A percentile compares a stretch with the other conserved stretches of the same genome.
These are phyloP conservation scores for Coreoperca whiteheadi DNA, from an alignment of 2,113 vertebrate species.

Conservation along the genomic window DNA sequence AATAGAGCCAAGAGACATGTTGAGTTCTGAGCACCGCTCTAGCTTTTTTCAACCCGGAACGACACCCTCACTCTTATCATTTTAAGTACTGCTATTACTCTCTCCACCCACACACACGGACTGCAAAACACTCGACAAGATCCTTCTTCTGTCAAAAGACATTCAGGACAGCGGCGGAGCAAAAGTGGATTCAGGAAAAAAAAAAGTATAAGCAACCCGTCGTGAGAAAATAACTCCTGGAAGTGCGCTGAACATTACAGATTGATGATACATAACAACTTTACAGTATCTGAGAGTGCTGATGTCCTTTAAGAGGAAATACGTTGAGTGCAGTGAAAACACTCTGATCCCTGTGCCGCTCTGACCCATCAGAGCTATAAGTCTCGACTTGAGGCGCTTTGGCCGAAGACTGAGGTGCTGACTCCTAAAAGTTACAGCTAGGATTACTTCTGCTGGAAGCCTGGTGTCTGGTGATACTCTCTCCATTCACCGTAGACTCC, in stretches of 20 bases:
- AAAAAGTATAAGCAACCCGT: background rate
- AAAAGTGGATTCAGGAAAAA: background rate
- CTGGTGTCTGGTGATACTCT: conserved; percentile 33
- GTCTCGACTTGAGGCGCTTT: conserved; percentile 27
- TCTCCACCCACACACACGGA: conserved; percentile 17
- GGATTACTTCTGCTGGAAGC: conserved; percentile 35
- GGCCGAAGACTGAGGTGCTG: conserved; percentile 30
- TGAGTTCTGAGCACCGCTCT: background rate
- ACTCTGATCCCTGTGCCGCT: conserved; percentile 13
- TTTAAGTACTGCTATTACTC: conserved; percentile 22
- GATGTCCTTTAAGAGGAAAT: conserved; percentile 22
- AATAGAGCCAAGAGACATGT: conserved; percentile 11
- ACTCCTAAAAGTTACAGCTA: conserved; percentile 37
- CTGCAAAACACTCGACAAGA: conserved; percentile 32
- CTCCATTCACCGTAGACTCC: conserved; percentile 31
- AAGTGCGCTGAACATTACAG: background rate
- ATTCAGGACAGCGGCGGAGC: background rate
- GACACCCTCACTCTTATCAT: conserved; percentile 17
- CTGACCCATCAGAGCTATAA: conserved; percentile 7
- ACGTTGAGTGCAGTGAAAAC: conserved; percentile 15
- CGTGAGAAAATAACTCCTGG: background rate
- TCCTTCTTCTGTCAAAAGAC: conserved; percentile 1
- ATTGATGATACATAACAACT: conserved; percentile 1
- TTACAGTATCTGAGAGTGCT: background rate
- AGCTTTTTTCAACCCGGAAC: conserved; percentile 25